Evolutionary conservation across 2,797 vertebrate species (phyloP).

Genomic region (Borostomias antarcticus): DNA sequence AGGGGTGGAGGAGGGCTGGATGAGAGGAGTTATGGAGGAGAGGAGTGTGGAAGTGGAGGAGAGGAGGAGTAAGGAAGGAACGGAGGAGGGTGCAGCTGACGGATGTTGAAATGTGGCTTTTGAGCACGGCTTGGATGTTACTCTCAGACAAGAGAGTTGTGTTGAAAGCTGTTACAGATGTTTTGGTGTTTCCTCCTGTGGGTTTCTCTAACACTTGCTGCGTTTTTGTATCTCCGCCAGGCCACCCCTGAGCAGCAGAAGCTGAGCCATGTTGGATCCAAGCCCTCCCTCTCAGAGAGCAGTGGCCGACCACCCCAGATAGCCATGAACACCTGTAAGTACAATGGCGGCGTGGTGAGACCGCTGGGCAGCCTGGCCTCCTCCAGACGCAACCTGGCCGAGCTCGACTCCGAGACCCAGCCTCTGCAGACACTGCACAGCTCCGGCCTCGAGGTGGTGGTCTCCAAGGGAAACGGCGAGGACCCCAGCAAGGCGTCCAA

Average conservation of each 20-base stretch:
- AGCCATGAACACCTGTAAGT: conserved; percentile 94
- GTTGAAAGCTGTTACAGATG: not conserved
- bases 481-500: conserved; percentile 77
- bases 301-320: conserved; percentile 82
- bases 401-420: conserved; percentile 83
- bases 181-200: not conserved
- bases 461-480: conserved; percentile 79
- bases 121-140: too few species aligned
- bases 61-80: too few species aligned
- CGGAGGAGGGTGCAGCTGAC: too few species aligned
- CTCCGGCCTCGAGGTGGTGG: conserved; percentile 87
- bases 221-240: conserved; percentile 64
- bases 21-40: too few species aligned
- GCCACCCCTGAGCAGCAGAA: conserved; percentile 76
- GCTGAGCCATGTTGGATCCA: conserved; percentile 90
- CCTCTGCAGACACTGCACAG: conserved; percentile 81
- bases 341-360: conserved; percentile 89
- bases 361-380: conserved; percentile 84
- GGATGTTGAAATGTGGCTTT: too few species aligned
- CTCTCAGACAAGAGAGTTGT: too few species aligned
- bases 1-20: too few species aligned
- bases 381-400: conserved; percentile 78
- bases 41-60: too few species aligned
- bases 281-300: conserved; percentile 79
- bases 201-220: conserved; percentile 37